Conservation (phyloP, 2,113 vertebrate genomes). For the Hypocryptadius cinnamomeus region DNA sequence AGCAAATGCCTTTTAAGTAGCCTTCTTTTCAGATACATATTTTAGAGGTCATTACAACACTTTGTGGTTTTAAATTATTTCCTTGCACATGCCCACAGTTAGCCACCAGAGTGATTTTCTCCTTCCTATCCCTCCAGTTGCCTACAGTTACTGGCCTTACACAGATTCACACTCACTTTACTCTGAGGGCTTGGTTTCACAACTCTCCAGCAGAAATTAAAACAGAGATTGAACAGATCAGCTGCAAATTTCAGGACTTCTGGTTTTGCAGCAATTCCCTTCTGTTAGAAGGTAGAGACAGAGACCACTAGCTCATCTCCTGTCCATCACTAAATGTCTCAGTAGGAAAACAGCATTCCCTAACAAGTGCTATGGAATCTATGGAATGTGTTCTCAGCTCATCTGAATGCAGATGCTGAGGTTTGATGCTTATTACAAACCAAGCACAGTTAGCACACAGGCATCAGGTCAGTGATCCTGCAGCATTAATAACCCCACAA, state of each 20-base stretch:
- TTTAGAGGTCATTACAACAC: background rate
- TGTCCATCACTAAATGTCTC: background rate
- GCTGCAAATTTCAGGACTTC: background rate
- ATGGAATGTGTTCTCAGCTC: background rate
- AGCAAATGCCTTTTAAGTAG: background rate
- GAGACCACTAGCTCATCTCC: background rate
- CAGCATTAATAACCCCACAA: background rate
- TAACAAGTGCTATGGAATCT: background rate
- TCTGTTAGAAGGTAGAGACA: background rate
- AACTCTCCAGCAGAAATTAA: background rate
- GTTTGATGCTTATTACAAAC: background rate
- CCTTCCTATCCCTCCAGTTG: background rate
- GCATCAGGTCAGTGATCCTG: background rate
- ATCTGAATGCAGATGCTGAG: background rate
- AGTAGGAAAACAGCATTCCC: background rate
- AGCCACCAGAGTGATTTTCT: background rate
- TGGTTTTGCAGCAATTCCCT: background rate
- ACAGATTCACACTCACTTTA: background rate
- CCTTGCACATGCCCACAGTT: background rate
- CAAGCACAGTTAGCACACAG: background rate
- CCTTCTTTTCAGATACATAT: background rate
- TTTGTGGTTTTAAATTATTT: background rate
- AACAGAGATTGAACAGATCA: background rate
- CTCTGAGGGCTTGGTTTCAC: background rate
- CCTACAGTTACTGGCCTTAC: background rate